Percentiles rank a stretch among this genome's conserved stretches.
These are phyloP conservation scores for Sardinella longiceps DNA, from an alignment of 2,797 vertebrate genomes.

Conservation along the genomic window DNA sequence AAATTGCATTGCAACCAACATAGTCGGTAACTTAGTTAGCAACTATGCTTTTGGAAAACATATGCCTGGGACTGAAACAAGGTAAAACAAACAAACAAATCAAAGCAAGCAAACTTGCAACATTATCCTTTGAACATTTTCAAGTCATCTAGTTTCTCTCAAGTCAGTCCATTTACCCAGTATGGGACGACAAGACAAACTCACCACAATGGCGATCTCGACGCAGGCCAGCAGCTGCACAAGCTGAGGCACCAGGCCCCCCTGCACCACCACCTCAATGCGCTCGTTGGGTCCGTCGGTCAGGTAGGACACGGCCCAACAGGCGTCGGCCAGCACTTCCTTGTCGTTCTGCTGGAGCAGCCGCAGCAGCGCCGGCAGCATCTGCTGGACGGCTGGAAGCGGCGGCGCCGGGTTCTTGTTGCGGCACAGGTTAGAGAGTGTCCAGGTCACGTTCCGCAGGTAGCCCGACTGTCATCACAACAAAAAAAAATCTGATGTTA, in stretches of 20 bases:
- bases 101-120: no score
- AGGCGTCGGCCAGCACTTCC: conserved; percentile 91
- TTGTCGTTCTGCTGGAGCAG: conserved; percentile 85
- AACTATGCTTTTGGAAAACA: no score
- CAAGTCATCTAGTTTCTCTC: no score
- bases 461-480: conserved; percentile 79
- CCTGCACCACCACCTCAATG: conserved; percentile 90
- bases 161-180: no score
- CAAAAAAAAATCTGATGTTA: neutral
- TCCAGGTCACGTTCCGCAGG: conserved; percentile 94
- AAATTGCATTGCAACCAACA: no score
- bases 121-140: no score
- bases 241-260: conserved; percentile 83
- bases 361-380: conserved; percentile 85
- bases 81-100: no score
- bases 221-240: conserved; percentile 85
- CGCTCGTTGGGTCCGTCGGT: conserved; percentile 95
- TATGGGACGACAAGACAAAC: conserved; percentile 51
- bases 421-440: conserved; percentile 94
- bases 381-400: conserved; percentile 82
- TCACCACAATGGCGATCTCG: conserved; percentile 87
- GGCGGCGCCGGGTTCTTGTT: conserved; percentile 97
- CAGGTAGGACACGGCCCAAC: conserved; percentile 95
- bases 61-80: no score
- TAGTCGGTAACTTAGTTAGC: no score